phyloP scores from a whole-genome alignment of 2,113 vertebrate species.

The Paramisgurnus dabryanus region DNA sequence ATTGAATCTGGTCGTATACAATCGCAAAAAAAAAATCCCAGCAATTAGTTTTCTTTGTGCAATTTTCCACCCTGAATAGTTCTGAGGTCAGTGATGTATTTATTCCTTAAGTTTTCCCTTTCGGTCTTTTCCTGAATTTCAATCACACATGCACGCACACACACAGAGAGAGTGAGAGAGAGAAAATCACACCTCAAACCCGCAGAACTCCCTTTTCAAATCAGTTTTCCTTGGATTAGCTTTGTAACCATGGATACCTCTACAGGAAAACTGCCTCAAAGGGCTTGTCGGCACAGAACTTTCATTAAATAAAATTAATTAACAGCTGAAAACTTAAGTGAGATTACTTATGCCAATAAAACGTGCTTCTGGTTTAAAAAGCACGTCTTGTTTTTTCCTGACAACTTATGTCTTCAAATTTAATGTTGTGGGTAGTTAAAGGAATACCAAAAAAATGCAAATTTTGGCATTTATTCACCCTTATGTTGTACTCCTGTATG shows the following conservation, averaged over 20 bases:
- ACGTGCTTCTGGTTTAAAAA: neutral
- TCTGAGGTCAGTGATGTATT: constrained; percentile 13
- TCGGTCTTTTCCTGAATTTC: constrained; percentile 15
- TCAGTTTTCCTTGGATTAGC: constrained; percentile 28
- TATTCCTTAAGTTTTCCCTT: constrained; percentile 15
- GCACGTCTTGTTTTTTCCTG: neutral
- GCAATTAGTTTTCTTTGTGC: too few species aligned
- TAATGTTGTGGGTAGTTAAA: neutral
- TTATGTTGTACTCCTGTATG: too few species aligned
- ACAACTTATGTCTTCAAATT: neutral
- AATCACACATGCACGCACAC: neutral
- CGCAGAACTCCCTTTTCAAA: constrained; percentile 19
- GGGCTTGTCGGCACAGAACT: neutral
- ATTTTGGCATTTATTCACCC: neutral
- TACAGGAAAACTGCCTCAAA: neutral
- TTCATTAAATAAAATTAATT: constrained; percentile 34
- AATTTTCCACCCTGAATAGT: too few species aligned
- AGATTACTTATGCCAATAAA: constrained; percentile 26
- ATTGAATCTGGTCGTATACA: neutral
- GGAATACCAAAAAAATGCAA: too few species aligned
- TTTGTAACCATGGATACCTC: constrained; percentile 41
- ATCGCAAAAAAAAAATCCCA: too few species aligned
- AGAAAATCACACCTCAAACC: constrained; percentile 7
- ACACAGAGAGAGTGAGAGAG: too few species aligned
- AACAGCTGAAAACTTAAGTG: constrained; percentile 14